phyloP scores from a whole-genome alignment of 2,113 vertebrate species.

The Salminus brasiliensis region DNA sequence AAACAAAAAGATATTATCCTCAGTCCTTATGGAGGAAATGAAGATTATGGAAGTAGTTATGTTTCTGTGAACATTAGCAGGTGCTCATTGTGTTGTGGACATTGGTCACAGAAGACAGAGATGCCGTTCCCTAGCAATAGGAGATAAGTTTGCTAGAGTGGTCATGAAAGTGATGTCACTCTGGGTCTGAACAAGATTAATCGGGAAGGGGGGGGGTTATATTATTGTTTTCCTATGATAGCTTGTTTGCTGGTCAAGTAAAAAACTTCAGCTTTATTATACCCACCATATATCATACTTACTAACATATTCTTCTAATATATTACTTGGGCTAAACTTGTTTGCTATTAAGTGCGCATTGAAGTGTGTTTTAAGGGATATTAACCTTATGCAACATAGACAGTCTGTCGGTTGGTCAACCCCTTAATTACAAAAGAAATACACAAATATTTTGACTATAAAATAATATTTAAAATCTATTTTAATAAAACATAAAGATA shows the following conservation, averaged over 20 bases:
- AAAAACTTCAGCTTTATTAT: background rate
- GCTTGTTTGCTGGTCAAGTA: background rate
- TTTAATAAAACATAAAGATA: no score
- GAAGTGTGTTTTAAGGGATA: no score
- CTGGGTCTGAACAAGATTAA: background rate
- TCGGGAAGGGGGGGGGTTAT: no score
- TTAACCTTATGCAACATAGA: no score
- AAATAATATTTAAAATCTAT: no score
- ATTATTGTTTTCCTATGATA: no score
- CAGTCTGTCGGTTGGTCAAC: no score
- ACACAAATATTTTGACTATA: no score
- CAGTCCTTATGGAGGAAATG: constrained; percentile 37
- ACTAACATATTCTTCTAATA: no score
- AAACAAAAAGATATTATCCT: constrained; percentile 50
- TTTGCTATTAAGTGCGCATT: background rate
- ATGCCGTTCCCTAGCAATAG: background rate
- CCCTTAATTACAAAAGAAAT: no score
- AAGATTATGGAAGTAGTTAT: constrained; percentile 23
- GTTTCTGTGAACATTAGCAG: constrained; percentile 19
- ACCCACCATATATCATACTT: no score
- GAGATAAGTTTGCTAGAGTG: background rate
- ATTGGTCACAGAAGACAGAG: constrained; percentile 3
- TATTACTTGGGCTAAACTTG: background rate
- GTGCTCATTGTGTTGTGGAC: constrained; percentile 18
- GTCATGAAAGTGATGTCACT: background rate